These are phyloP conservation scores for Metaphire vulgaris DNA, from an alignment of 1,140 invertebrate species.

Conservation along the genomic window DNA sequence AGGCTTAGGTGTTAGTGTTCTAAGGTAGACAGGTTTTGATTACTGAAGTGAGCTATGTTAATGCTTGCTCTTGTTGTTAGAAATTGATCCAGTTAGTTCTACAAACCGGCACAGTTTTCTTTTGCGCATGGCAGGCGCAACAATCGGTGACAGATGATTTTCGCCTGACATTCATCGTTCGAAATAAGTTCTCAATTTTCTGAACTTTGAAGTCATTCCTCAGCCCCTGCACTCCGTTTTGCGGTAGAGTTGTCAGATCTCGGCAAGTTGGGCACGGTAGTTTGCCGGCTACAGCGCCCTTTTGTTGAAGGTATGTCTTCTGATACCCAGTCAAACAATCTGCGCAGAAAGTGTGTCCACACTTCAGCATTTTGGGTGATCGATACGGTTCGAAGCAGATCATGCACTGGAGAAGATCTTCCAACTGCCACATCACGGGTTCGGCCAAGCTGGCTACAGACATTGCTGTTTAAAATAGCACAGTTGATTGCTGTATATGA, in stretches of 20 bases:
- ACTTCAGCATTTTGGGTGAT: conserved; percentile 26
- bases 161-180: conserved; percentile 26
- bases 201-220: conserved; percentile 30
- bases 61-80: no score
- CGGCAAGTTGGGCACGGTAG: conserved; percentile 30
- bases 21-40: no score
- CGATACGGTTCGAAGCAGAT: conserved; percentile 30
- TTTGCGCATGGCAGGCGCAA: conserved; percentile 16
- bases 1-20: no score
- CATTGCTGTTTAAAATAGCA: no score
- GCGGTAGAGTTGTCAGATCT: conserved; percentile 27
- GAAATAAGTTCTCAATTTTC: conserved; percentile 30
- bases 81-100: no score
- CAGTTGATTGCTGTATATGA: no score
- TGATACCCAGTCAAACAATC: conserved; percentile 28
- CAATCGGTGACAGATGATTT: conserved; percentile 4
- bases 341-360: conserved; percentile 29
- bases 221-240: conserved; percentile 24
- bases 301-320: conserved; percentile 22
- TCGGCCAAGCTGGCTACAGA: no score
- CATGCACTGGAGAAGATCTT: conserved; percentile 31
- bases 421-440: background rate
- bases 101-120: conserved; percentile 22
- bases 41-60: no score
- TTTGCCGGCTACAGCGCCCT: conserved; percentile 24